These are phyloP conservation scores for Camponotus floridanus DNA, from an alignment of 1,140 invertebrate genomes.

Conservation along the genomic window DNA sequence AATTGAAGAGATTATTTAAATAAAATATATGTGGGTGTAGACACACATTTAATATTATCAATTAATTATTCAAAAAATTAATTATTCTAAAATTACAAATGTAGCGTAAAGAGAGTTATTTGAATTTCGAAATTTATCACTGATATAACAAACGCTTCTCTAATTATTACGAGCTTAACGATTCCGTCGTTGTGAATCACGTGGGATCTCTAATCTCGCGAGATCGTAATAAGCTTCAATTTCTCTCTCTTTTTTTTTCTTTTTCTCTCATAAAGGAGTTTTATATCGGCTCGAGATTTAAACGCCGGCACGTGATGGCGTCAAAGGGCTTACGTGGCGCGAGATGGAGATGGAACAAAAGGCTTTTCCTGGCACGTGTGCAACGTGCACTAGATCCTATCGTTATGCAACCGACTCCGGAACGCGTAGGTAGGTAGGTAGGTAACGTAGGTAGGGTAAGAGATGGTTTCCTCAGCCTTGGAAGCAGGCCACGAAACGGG, in stretches of 20 bases:
- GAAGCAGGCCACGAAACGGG: constrained; percentile 42
- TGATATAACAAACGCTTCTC: neutral
- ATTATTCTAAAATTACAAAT: neutral
- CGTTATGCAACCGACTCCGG: constrained; percentile 50
- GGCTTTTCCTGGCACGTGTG: constrained; percentile 43
- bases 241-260: neutral
- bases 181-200: neutral
- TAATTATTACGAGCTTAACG: constrained; percentile 12
- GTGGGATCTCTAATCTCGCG: neutral
- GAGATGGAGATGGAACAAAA: constrained; percentile 57
- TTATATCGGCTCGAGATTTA: constrained; percentile 42
- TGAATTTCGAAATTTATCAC: neutral
- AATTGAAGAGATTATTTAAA: constrained; percentile 28
- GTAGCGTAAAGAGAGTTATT: neutral
- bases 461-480: constrained; percentile 32
- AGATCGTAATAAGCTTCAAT: constrained; percentile 35
- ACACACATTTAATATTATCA: no score
- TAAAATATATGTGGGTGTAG: no score
- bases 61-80: no score
- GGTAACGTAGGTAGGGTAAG: constrained; percentile 7
- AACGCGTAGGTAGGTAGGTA: neutral
- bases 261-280: constrained; percentile 14
- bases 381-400: constrained; percentile 59
- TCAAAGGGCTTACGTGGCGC: constrained; percentile 49
- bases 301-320: constrained; percentile 50